Evolutionary conservation across 2,797 vertebrate genomes (phyloP).

Genomic region (Sebastes wilsoni): DNA sequence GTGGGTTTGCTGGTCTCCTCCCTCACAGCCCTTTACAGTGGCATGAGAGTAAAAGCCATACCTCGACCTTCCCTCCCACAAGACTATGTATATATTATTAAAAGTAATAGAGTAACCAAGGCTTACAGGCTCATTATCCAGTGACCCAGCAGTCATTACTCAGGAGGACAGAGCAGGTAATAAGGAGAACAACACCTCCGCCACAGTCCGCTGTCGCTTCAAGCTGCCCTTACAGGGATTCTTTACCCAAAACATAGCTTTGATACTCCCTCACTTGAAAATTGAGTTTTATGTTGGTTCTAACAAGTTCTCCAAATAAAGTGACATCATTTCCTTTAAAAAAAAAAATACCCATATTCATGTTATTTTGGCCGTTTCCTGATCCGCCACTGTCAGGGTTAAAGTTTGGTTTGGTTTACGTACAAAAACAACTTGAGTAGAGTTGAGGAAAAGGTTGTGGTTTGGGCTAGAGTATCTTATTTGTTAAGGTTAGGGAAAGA

Average conservation of each 20-base stretch:
- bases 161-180: conserved; percentile 71
- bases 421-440: not conserved
- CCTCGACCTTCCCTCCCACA: conserved; percentile 22
- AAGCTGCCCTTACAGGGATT: not conserved
- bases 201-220: not conserved
- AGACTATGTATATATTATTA: conserved; percentile 72
- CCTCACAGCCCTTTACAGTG: not conserved
- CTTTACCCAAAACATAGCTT: not conserved
- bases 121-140: conserved; percentile 74
- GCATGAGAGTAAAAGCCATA: not conserved
- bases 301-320: not conserved
- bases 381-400: not conserved
- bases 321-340: not conserved
- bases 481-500: not conserved
- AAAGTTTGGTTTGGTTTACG: not conserved
- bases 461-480: not conserved
- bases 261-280: not conserved
- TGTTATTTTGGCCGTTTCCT: not conserved
- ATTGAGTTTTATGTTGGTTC: not conserved
- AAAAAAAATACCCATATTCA: not conserved
- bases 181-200: conserved; percentile 61
- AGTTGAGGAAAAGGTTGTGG: not conserved
- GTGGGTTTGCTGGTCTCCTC: conserved; percentile 21
- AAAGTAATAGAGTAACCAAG: conserved; percentile 71
- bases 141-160: conserved; percentile 69